Percentiles rank a stretch among this genome's conserved stretches.
phyloP scores from a whole-genome alignment of 1,140 invertebrate genomes.

The Plectrocnemia conspersa region DNA sequence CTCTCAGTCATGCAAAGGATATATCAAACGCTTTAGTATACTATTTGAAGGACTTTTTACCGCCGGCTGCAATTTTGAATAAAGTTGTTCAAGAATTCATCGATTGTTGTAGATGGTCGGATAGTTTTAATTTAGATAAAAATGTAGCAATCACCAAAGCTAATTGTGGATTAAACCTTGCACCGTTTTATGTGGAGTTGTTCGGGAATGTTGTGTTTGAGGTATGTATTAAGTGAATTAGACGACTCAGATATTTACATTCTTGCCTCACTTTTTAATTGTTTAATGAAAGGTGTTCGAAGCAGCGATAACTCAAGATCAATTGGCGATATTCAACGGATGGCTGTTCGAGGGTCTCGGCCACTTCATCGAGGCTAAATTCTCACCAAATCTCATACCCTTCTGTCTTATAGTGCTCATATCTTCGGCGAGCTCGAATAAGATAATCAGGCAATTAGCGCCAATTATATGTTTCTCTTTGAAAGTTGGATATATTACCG shows the following conservation, averaged over 20 bases:
- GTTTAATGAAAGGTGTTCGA: slow-evolving; percentile 46
- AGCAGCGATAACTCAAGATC: slow-evolving; percentile 44
- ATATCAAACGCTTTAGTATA: slow-evolving; percentile 39
- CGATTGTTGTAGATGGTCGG: slow-evolving; percentile 44
- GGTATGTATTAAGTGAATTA: slow-evolving; percentile 35
- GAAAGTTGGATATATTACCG: slow-evolving; percentile 36
- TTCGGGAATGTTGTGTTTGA: slow-evolving; percentile 45
- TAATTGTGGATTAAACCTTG: slow-evolving; percentile 33
- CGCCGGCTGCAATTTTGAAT: slow-evolving; percentile 45
- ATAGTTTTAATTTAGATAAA: slow-evolving; percentile 36
- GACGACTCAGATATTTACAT: slow-evolving; percentile 9
- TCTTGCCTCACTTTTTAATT: too few relatives aligned
- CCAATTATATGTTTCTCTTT: slow-evolving; percentile 40
- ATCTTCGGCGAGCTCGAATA: slow-evolving; percentile 43
- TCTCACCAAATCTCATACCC: slow-evolving; percentile 39
- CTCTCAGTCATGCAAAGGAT: slow-evolving; percentile 35
- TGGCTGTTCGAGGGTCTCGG: slow-evolving; percentile 50
- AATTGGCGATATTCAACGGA: slow-evolving; percentile 45
- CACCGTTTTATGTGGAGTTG: slow-evolving; percentile 35
- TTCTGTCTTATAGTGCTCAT: slow-evolving; percentile 43
- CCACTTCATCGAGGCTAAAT: slow-evolving; percentile 43
- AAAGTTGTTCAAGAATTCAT: slow-evolving; percentile 48
- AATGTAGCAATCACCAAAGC: slow-evolving; percentile 37
- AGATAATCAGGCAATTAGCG: slow-evolving; percentile 38
- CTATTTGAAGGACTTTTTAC: slow-evolving; percentile 45